Base-by-base conservation (phyloP, 2,888 invertebrate genomes). In the Lucinisca nassula region DNA sequence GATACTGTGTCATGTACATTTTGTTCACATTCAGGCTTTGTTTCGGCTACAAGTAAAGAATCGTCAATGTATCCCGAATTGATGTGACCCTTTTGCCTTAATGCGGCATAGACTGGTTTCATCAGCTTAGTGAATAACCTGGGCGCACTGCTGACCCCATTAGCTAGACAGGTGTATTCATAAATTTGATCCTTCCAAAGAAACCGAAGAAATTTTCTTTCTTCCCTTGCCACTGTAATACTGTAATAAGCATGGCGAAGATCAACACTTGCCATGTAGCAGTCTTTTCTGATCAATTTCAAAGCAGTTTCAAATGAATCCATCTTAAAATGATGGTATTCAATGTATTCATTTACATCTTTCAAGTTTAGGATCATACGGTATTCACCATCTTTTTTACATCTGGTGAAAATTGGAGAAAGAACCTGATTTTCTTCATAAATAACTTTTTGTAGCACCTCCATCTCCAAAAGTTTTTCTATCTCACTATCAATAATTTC, bases 121-220 rank as follows among this genome's bases (percentile, higher is more conserved):
- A 92, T 24, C 1, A 91, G 17, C 73, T 91, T 90, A 49, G 90
- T 92, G 61, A 92, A 92, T 14, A 79, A 49, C 72, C 86, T 14
- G n/a, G 55, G 17, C 3, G 55, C n/a, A 55, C 55, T n/a, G 4
- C 21, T 4, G 10, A 55, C 21, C n/a, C 55, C 55, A 55, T 75
- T 14, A 85, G 91, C 21, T 89, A 88, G 35, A 51, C 87, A 85
- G 55, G 21, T 55, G 49, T 67, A 88, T n/a, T 90, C 76, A 79
- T 79, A 90, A 87, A 58, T 70, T 38, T 30, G 27, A 85, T 17
- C 4, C 77, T 40, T 82, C 73, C 84, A 73, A 82, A 35, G 10
- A 80, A 89, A 87, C 24, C 87, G 55, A 4, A 88, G 58, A 32
- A 73, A 86, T 73, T 81, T 82, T 32, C 70, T 74, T 49, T 87